Evolutionary conservation across 1,140 invertebrate species (phyloP).

Genomic region (Bicyclus anynana): DNA sequence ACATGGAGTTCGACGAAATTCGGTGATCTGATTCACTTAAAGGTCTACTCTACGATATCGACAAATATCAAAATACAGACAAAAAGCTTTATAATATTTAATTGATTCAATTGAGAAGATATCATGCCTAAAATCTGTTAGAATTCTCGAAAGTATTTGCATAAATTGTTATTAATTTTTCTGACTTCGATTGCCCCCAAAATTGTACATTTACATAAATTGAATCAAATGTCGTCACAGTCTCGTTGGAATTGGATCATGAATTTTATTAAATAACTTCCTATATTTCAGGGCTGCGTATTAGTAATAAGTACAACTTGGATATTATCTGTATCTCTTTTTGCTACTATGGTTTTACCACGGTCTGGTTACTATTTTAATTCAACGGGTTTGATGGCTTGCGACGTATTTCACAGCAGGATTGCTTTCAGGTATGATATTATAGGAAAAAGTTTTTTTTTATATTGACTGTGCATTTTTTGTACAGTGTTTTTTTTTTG

Average conservation of each 20-base stretch:
- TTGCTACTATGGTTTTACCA: constrained; percentile 87
- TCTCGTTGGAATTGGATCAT: too few relatives aligned
- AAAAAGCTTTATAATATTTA: too few relatives aligned
- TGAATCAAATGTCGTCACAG: too few relatives aligned
- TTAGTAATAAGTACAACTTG: constrained; percentile 88
- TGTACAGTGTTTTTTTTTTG: too few relatives aligned
- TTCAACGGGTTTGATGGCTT: constrained; percentile 88
- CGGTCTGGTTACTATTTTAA: constrained; percentile 92
- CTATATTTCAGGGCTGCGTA: constrained; percentile 83
- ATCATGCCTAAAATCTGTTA: too few relatives aligned
- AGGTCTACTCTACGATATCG: not conserved
- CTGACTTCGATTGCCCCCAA: too few relatives aligned
- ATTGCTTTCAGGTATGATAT: constrained; percentile 80
- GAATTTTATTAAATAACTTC: not conserved
- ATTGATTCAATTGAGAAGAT: too few relatives aligned
- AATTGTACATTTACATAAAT: not conserved
- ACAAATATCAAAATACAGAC: not conserved
- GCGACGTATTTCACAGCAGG: constrained; percentile 89
- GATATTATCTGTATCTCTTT: constrained; percentile 88
- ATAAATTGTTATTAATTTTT: not conserved
- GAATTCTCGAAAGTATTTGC: too few relatives aligned
- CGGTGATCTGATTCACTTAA: not conserved
- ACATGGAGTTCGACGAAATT: not conserved
- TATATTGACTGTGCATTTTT: too few relatives aligned
- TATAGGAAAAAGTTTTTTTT: too few relatives aligned